phyloP scores from a whole-genome alignment of 2,888 invertebrate species.

The Coleophora flavipennella region DNA sequence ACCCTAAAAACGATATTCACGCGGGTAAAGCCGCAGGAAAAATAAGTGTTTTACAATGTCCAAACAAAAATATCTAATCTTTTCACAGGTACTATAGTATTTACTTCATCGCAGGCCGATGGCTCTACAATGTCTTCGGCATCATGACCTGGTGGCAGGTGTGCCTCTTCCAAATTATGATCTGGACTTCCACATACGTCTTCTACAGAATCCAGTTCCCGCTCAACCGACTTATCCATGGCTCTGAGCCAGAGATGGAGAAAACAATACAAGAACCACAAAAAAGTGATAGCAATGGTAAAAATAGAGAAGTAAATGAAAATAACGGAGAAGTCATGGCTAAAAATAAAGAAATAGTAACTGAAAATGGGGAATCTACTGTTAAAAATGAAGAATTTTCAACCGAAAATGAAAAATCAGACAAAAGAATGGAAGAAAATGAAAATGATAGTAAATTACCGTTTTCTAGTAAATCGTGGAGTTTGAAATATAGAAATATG shows the following conservation, averaged over 20 bases:
- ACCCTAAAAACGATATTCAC: too few species aligned
- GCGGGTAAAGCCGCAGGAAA: too few species aligned
- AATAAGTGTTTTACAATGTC: too few species aligned
- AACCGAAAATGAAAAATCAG: slow-evolving; percentile 9
- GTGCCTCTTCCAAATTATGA: slow-evolving; percentile 44
- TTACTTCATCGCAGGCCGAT: slow-evolving; percentile 53
- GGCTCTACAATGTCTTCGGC: slow-evolving; percentile 68
- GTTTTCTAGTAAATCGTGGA: slow-evolving; percentile 28
- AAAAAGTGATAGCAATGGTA: not conserved
- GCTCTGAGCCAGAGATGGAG: slow-evolving; percentile 14
- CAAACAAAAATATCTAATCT: slow-evolving; percentile 2
- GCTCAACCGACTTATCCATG: slow-evolving; percentile 48
- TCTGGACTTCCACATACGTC: slow-evolving; percentile 41
- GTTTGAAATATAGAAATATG: slow-evolving; percentile 30
- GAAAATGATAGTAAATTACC: slow-evolving; percentile 3
- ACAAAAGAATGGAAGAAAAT: too few species aligned
- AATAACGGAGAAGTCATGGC: slow-evolving; percentile 2
- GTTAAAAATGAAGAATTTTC: not conserved
- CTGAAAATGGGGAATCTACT: slow-evolving; percentile 4
- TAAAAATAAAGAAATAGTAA: slow-evolving; percentile 8
- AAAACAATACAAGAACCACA: slow-evolving; percentile 4
- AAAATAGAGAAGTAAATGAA: not conserved
- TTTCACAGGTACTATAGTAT: slow-evolving; percentile 55
- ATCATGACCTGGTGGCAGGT: slow-evolving; percentile 68
- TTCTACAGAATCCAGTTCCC: slow-evolving; percentile 55